phyloP scores from a whole-genome alignment of 2,113 vertebrate species.

The Paratilapia polleni region DNA sequence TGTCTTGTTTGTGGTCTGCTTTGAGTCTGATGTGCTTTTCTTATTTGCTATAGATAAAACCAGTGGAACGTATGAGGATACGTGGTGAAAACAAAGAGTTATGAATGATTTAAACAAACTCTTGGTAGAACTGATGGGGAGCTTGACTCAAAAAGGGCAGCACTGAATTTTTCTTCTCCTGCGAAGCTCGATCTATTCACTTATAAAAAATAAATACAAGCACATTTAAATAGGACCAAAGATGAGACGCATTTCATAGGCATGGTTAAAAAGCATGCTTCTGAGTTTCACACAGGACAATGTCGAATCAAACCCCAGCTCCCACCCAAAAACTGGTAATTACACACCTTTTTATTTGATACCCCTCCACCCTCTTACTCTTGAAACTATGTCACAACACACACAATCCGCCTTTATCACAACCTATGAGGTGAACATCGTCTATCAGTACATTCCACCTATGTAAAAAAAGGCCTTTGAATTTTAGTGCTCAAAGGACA shows the following conservation, averaged over 20 bases:
- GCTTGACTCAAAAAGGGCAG: constrained; percentile 28
- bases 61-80: neutral
- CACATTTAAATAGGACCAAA: constrained; percentile 68
- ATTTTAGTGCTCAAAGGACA: constrained; percentile 48
- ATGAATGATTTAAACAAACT: constrained; percentile 8
- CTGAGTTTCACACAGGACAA: constrained; percentile 70
- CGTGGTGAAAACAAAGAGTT: constrained; percentile 10
- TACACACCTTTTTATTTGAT: constrained; percentile 7
- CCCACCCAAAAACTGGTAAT: constrained; percentile 3
- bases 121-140: constrained; percentile 1
- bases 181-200: constrained; percentile 42
- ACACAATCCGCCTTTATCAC: constrained; percentile 28
- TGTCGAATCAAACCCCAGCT: constrained; percentile 25
- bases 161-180: constrained; percentile 28
- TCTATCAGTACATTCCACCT: constrained; percentile 71
- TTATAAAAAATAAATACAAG: constrained; percentile 72
- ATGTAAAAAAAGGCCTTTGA: constrained; percentile 56
- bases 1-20: neutral
- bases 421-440: constrained; percentile 44
- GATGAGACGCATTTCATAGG: constrained; percentile 64
- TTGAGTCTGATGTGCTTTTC: constrained; percentile 42
- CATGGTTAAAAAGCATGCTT: constrained; percentile 75
- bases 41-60: constrained; percentile 22
- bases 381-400: constrained; percentile 53
- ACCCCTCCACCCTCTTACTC: constrained; percentile 29